These are phyloP conservation scores for Drosophila subquinaria DNA, from an alignment of 2,888 invertebrate genomes.

Conservation along the genomic window DNA sequence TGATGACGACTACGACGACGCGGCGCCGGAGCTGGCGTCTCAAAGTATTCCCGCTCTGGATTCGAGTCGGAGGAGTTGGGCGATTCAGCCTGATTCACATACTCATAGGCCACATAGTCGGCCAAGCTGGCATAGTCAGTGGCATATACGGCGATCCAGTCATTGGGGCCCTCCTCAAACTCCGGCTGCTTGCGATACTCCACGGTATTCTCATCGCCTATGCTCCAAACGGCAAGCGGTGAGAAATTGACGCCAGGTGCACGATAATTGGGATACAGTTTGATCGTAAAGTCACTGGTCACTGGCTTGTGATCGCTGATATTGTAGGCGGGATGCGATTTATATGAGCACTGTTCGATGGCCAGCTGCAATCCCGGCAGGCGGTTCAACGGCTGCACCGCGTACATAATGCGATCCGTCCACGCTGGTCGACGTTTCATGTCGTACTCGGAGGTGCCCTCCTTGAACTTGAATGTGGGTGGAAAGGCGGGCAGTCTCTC, in stretches of 20 bases:
- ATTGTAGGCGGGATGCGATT: conserved; percentile 90
- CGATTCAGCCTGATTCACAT: conserved; percentile 86
- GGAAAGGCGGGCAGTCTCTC: conserved; percentile 92
- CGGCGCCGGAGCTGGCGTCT: conserved; percentile 59
- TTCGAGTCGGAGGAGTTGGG: conserved; percentile 72
- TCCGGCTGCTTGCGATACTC: conserved; percentile 84
- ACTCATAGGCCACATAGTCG: conserved; percentile 94
- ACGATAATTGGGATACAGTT: conserved; percentile 88
- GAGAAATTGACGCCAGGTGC: conserved; percentile 90
- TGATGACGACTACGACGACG: conserved; percentile 62
- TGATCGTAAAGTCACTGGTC: conserved; percentile 91
- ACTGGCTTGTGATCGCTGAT: conserved; percentile 98
- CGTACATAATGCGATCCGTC: conserved; percentile 97
- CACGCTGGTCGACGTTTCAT: conserved; percentile 95
- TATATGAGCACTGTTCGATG: conserved; percentile 91
- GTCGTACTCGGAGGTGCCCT: conserved; percentile 81
- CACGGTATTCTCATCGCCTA: conserved; percentile 88
- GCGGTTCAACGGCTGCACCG: conserved; percentile 92
- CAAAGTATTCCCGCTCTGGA: conserved; percentile 62
- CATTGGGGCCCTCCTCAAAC: conserved; percentile 88
- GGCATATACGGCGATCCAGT: conserved; percentile 96
- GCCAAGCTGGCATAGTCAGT: conserved; percentile 92
- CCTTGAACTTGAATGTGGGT: conserved; percentile 94
- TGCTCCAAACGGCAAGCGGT: conserved; percentile 89
- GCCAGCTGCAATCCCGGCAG: conserved; percentile 93